Evolutionary conservation across 2,797 vertebrate genomes (phyloP).

Genomic region (Gila robusta): DNA sequence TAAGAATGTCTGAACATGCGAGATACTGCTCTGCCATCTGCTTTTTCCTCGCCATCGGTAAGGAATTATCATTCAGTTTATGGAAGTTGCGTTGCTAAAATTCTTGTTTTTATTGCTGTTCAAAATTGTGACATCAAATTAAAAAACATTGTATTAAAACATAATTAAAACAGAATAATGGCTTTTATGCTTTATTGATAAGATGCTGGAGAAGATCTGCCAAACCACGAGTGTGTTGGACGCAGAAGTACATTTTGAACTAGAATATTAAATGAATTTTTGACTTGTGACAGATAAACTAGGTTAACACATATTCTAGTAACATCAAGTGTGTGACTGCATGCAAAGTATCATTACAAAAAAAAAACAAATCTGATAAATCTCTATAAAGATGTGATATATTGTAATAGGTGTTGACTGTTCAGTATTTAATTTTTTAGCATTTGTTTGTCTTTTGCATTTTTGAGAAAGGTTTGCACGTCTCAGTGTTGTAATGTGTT

Average conservation of each 20-base stretch:
- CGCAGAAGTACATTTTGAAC: not conserved
- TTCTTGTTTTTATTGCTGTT: not conserved
- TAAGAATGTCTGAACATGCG: not conserved
- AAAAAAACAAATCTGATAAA: not conserved
- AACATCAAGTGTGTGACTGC: not conserved
- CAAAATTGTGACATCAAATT: not conserved
- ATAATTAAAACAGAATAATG: not conserved
- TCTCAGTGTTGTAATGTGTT: not conserved
- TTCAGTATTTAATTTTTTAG: not conserved
- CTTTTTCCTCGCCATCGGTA: constrained; percentile 67
- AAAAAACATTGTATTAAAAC: not conserved
- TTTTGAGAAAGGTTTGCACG: not conserved
- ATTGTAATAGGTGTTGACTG: not conserved
- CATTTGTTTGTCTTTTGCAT: not conserved
- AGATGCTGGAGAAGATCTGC: not conserved
- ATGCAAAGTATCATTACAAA: too few relatives aligned
- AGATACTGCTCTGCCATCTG: constrained; percentile 47
- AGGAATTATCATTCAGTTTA: constrained; percentile 54
- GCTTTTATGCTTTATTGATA: not conserved
- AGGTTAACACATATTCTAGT: not conserved
- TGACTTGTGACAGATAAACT: not conserved
- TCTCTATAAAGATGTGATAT: not conserved
- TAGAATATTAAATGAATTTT: not conserved
- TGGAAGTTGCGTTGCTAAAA: not conserved
- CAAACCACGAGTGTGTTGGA: not conserved